Conservation (phyloP, 92 coral and sea anemone species). For the Ricordea florida region DNA sequence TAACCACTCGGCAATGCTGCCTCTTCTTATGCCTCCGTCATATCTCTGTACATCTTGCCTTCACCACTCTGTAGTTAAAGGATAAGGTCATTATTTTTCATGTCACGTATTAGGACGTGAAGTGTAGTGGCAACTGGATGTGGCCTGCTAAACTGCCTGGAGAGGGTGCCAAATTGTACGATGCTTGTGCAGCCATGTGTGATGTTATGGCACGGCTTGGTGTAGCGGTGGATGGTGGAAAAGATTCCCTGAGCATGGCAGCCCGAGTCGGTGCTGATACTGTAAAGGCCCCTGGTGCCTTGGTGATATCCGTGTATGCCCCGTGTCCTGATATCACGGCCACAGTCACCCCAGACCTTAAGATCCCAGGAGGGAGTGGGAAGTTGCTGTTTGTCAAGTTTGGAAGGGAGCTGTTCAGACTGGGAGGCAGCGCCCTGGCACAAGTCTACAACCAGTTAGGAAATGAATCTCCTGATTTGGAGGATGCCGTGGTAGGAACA, state of each 20-base stretch:
- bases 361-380: slow-evolving; percentile 63
- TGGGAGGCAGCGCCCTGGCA: slow-evolving; percentile 97
- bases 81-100: too few species aligned
- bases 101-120: slow-evolving; percentile 79
- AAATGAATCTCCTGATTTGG: slow-evolving; percentile 82
- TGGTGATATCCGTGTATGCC: slow-evolving; percentile 94
- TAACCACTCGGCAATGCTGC: too few species aligned
- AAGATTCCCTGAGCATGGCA: slow-evolving; percentile 99
- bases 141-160: slow-evolving; percentile 99
- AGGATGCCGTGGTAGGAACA: slow-evolving; percentile 66
- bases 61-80: background rate
- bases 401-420: slow-evolving; percentile 52
- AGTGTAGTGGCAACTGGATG: slow-evolving; percentile 99
- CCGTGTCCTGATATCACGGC: slow-evolving; percentile 91
- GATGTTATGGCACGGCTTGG: slow-evolving; percentile 88
- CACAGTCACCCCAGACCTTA: slow-evolving; percentile 93
- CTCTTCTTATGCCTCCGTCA: background rate
- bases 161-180: slow-evolving; percentile 91
- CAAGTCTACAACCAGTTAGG: slow-evolving; percentile 95
- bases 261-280: slow-evolving; percentile 89
- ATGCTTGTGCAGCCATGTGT: slow-evolving; percentile 94
- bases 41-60: background rate
- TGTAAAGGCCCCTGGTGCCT: slow-evolving; percentile 92
- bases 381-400: slow-evolving; percentile 57
- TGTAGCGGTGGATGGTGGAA: slow-evolving; percentile 96